Base-by-base conservation (phyloP, 2,797 vertebrate genomes). In the Ciconia nigra region DNA sequence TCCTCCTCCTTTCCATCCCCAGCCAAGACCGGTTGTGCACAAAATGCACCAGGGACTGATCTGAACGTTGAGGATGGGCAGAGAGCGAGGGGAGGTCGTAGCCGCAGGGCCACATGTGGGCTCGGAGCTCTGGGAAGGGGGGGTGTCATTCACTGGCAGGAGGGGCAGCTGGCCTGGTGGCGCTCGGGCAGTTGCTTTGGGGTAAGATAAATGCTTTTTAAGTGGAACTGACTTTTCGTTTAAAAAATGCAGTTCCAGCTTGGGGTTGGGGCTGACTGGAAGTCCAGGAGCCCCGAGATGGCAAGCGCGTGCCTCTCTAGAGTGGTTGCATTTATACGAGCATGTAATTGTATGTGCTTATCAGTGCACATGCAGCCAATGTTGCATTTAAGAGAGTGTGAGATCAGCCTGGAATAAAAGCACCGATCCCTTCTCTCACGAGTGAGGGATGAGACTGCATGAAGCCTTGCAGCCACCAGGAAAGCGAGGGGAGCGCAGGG, bases 21-120 rank as follows among this genome's bases (percentile, higher is more conserved):
- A 80, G 52, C 67, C 39, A 77, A 89, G 83, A 49, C 59, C 15
- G 9, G 14, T 22, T 81, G 33, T 37, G 41, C 31, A 29, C 55
- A 79, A 41, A n/a, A 33, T 52, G 15, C 22, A 51, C 31, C 19
- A 55, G 31, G 26, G 61, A 25, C 44, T 39, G 63, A 49, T 63
- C 16, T 44, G 46, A 61, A 42, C 2, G 2, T 25, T 80, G 57
- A 63, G 41, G 6, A 46, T 59, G n/a, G 57, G 13, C 39, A 25
- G 44, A n/a, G 71, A 61, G 33, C 10, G 2, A 46, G 58, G 35
- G 35, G 19, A 62, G 24, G 4, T 18, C 2, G 1, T 59, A 52
- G 52, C 52, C 2, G 1, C 12, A 47, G 52, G 54, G 29, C 39
- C 8, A 6, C 0, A 0, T 41, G 22, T 49, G 26, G n/a, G 10